Conservation (phyloP, 2,113 vertebrate species). For the Pygoscelis antarcticus region DNA sequence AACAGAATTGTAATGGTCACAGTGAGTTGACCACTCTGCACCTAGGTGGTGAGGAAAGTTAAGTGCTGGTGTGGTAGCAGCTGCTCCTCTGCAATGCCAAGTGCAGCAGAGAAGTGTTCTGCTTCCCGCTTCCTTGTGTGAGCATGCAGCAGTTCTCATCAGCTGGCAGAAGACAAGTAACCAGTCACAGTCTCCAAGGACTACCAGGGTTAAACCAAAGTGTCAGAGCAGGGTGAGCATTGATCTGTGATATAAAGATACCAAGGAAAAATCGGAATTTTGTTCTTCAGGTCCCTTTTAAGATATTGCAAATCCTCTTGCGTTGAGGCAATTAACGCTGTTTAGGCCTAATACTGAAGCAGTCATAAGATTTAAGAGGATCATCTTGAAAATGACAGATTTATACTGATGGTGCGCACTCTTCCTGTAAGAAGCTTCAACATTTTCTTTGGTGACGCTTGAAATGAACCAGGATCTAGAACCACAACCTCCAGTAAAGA, state of each 20-base stretch:
- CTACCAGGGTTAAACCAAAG: background rate
- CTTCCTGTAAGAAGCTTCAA: background rate
- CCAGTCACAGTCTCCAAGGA: background rate
- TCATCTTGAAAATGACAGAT: background rate
- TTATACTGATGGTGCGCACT: background rate
- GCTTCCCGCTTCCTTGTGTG: background rate
- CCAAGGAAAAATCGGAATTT: background rate
- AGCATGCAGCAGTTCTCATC: background rate
- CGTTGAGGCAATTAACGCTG: background rate
- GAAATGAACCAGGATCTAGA: background rate
- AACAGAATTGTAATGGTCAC: background rate
- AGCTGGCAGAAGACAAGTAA: background rate
- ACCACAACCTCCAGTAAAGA: background rate
- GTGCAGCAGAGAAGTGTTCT: background rate
- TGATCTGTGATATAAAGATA: background rate
- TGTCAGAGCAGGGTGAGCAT: background rate
- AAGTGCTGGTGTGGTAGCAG: background rate
- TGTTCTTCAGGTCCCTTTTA: background rate
- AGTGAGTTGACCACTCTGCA: background rate
- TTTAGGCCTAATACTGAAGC: background rate
- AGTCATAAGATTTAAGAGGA: background rate
- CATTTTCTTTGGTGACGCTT: background rate
- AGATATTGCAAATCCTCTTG: background rate
- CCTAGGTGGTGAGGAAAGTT: background rate
- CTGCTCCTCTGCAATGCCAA: background rate